Conservation (phyloP, 2,888 invertebrate genomes). For the Trypoxylon attenuatum region DNA sequence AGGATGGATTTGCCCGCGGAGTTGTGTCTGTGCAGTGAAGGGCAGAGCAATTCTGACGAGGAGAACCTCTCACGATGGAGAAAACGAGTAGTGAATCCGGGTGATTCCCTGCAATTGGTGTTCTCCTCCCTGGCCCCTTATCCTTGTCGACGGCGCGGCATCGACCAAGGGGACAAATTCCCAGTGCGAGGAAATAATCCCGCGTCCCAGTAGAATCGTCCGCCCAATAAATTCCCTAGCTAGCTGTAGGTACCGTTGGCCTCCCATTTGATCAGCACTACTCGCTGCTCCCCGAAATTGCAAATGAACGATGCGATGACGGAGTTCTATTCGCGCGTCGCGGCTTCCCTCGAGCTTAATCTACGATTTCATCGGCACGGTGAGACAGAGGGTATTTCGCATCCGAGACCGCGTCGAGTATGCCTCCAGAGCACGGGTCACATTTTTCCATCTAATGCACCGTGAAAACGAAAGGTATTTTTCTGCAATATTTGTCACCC, state of each 20-base stretch:
- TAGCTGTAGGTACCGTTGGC: no score
- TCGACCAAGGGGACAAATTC: constrained; percentile 49
- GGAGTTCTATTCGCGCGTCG: neutral
- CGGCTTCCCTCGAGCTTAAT: constrained; percentile 4
- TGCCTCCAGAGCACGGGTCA: no score
- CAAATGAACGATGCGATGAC: constrained; percentile 41
- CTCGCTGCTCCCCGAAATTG: constrained; percentile 41
- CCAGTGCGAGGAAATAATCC: constrained; percentile 51
- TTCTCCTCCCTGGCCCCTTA: constrained; percentile 33
- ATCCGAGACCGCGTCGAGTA: no score
- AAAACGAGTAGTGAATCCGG: constrained; percentile 1
- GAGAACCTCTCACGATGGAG: constrained; percentile 12
- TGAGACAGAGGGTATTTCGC: no score
- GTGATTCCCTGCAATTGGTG: constrained; percentile 33
- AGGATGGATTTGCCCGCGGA: no score
- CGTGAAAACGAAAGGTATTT: no score
- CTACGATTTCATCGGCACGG: neutral
- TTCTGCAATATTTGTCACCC: no score
- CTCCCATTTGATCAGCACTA: no score
- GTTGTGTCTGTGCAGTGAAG: neutral
- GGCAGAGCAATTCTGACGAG: neutral
- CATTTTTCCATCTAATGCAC: no score
- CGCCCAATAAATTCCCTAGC: constrained; percentile 49
- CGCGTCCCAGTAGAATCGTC: constrained; percentile 28
- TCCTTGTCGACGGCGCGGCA: no score